Percentiles rank a stretch among this genome's conserved stretches.
These are phyloP conservation scores for Spatulosminthurus flaviceps DNA, from an alignment of 2,888 invertebrate genomes.

Conservation along the genomic window DNA sequence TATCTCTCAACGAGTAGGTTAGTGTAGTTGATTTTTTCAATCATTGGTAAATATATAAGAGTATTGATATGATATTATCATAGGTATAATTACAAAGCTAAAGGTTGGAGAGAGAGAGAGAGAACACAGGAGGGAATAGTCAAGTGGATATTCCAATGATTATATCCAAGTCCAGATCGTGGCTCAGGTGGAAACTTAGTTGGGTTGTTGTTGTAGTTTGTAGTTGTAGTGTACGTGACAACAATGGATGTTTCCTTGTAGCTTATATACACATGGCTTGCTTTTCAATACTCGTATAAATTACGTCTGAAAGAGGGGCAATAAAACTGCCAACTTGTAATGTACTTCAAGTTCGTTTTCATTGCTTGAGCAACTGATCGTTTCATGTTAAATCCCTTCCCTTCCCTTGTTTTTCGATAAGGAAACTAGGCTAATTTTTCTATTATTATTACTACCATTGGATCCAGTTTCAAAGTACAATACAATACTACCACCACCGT, in stretches of 20 bases:
- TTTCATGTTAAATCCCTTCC: slow-evolving; percentile 48
- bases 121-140: too few species aligned
- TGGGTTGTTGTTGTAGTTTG: not conserved
- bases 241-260: not conserved
- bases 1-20: too few species aligned
- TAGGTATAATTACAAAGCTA: too few species aligned
- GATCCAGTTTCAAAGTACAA: not conserved
- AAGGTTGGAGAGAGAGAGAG: too few species aligned
- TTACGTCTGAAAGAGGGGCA: slow-evolving; percentile 59
- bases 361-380: slow-evolving; percentile 18
- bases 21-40: too few species aligned
- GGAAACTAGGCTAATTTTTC: slow-evolving; percentile 55
- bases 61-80: too few species aligned
- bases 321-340: slow-evolving; percentile 59
- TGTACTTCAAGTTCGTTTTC: slow-evolving; percentile 43
- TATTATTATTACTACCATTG: slow-evolving; percentile 40
- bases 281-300: slow-evolving; percentile 57
- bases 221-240: not conserved
- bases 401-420: slow-evolving; percentile 52
- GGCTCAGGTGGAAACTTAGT: not conserved
- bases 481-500: not conserved
- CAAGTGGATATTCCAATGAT: too few species aligned
- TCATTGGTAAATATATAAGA: too few species aligned
- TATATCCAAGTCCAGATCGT: not conserved
- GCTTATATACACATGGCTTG: slow-evolving; percentile 9